phyloP scores from a whole-genome alignment of 2,888 invertebrate species.

The Plusia festucae region DNA sequence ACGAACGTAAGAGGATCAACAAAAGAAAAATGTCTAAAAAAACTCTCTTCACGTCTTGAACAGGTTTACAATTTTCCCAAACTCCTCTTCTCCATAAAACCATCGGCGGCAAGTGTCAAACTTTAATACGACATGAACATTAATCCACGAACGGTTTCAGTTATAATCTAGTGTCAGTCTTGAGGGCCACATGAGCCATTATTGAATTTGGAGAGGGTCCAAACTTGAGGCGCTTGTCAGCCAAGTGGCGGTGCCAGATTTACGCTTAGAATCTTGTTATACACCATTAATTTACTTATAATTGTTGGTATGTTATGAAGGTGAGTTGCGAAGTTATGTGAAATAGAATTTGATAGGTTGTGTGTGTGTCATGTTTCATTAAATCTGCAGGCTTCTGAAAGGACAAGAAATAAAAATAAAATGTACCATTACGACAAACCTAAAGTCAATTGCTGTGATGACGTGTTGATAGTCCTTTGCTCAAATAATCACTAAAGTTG shows the following conservation, averaged over 20 bases:
- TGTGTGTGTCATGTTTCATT: no score
- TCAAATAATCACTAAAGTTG: no score
- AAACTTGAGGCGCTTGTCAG: slow-evolving; percentile 75
- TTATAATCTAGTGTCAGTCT: slow-evolving; percentile 76
- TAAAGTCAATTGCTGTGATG: no score
- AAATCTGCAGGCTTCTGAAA: no score
- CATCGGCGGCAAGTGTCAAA: slow-evolving; percentile 37
- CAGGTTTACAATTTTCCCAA: slow-evolving; percentile 17
- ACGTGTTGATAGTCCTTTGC: no score
- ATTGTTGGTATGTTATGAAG: slow-evolving; percentile 52
- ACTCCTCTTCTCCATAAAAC: slow-evolving; percentile 9
- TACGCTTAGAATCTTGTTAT: slow-evolving; percentile 70
- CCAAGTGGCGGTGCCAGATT: slow-evolving; percentile 80
- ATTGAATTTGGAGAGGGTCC: slow-evolving; percentile 81
- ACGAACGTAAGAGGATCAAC: no score
- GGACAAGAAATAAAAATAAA: no score
- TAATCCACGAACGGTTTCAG: slow-evolving; percentile 49
- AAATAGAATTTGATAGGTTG: background rate
- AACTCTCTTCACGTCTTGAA: background rate
- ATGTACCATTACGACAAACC: no score
- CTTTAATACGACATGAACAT: slow-evolving; percentile 49
- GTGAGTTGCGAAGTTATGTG: background rate
- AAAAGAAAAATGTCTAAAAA: background rate
- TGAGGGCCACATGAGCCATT: slow-evolving; percentile 74
- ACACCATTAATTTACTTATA: slow-evolving; percentile 62